Conservation (phyloP, 2,888 invertebrate genomes). For the Podabrus alpinus region DNA sequence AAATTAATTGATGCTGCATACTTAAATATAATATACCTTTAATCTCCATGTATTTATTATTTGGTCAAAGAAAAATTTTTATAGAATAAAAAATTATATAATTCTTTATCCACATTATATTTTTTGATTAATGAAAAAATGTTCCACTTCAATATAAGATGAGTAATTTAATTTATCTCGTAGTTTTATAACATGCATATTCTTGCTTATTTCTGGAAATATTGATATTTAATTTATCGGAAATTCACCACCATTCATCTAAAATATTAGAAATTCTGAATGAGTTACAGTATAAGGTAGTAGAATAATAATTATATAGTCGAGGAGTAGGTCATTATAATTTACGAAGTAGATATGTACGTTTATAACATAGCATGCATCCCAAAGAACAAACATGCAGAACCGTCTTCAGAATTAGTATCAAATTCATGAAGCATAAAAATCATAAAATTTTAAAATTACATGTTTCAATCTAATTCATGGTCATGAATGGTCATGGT, state of each 20-base stretch:
- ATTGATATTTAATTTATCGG: not conserved
- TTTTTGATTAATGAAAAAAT: not conserved
- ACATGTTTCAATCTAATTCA: too few species aligned
- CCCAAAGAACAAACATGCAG: too few species aligned
- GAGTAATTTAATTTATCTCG: not conserved
- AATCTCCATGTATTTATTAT: not conserved
- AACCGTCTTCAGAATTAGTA: too few species aligned
- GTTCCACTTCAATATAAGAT: not conserved
- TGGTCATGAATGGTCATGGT: too few species aligned
- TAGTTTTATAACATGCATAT: not conserved
- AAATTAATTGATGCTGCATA: not conserved
- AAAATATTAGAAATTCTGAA: not conserved
- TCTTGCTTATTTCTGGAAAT: not conserved
- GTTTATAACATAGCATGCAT: too few species aligned
- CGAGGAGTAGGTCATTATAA: too few species aligned
- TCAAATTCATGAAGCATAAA: too few species aligned
- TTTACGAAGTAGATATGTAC: too few species aligned
- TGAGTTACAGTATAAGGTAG: too few species aligned
- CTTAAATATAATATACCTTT: not conserved
- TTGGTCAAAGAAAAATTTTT: not conserved
- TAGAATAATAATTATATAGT: too few species aligned
- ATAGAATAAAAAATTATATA: not conserved
- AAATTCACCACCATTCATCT: not conserved
- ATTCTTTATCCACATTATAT: not conserved
- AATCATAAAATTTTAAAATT: too few species aligned